Conservation (phyloP, 2,113 vertebrate genomes). For the Chaetura pelagica region DNA sequence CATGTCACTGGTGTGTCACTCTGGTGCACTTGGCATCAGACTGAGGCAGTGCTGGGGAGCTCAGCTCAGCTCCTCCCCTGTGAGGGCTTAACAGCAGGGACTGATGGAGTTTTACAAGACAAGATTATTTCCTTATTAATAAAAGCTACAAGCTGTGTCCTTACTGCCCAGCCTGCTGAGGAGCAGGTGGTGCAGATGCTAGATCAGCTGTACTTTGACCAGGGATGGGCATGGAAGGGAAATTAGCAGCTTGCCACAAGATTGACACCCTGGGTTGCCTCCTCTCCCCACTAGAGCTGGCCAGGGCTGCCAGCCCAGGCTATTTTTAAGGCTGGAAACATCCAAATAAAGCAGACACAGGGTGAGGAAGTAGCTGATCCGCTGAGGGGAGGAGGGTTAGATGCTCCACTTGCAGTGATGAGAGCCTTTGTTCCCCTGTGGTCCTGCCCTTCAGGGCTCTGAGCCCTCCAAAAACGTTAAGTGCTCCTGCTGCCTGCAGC, state of each 20-base stretch:
- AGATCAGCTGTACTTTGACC: not conserved
- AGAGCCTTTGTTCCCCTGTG: fast-evolving
- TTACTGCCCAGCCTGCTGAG: not conserved
- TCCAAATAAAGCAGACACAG: not conserved
- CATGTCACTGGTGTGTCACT: fast-evolving
- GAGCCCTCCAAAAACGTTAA: not conserved
- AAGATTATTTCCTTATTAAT: not conserved
- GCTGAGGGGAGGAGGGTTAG: not conserved
- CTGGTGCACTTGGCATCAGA: not conserved
- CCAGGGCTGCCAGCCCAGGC: not conserved
- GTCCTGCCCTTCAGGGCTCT: not conserved
- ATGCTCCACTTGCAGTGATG: fast-evolving
- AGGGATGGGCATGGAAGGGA: not conserved
- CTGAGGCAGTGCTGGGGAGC: fast-evolving
- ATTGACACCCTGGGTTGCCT: not conserved
- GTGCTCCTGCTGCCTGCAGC: not conserved
- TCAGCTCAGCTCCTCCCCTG: fast-evolving
- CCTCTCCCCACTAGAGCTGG: fast-evolving
- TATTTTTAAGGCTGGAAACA: constrained; percentile 36
- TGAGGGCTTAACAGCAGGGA: not conserved
- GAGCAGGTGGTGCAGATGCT: fast-evolving
- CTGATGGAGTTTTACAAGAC: not conserved
- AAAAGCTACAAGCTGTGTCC: not conserved
- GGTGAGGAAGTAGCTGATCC: not conserved
- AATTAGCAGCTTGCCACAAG: not conserved